Evolutionary conservation across 35 echinoderm and acorn worm species (phyloP), one percentile per base, ranked within the genome.

Genomic region (Apostichopus japonicus): DNA sequence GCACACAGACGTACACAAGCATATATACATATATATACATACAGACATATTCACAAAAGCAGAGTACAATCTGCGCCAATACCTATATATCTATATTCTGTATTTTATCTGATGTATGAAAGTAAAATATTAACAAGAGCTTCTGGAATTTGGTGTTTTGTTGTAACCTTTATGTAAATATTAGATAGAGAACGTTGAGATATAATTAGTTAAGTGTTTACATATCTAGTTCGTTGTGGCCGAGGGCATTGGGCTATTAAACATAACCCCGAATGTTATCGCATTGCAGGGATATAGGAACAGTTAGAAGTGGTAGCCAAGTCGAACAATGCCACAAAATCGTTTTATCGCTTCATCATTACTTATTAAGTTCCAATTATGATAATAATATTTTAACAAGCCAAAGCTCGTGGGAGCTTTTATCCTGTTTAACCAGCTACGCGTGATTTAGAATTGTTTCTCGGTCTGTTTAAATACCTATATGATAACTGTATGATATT

Each of bases 321-420:
- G 51, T 53, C 14, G 5, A 54, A 83, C 55, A 54, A 83, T 21
- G 51, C 6, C 8, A 44, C 52, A 17, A 6, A 83, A 55, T 54
- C 54, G 11, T 5, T 17, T 83, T 83, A 83, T 83, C 55, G 52
- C 2, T 83, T 83, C n/a, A 75, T 75, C 71, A 23, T 75, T 19
- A 83, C 79, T 83, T 83, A 83, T 83, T 83, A 83, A 83, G 79
- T 54, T 83, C 51, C 33, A 83, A 83, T 54, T 83, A 83, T 83
- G 79, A 83, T 83, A 83, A 83, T 52, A 16, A 83, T 75, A 75
- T 75, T 73, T 75, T 75, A 75, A 75, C 71, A 75, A 75, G 71
- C 13, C 71, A 75, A 75, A 0, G 71, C 71, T 75, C 71, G 71
- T 75, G 71, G 22, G 71, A 15, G 71, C 71, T 44, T 44, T 44